These are phyloP conservation scores for Callithrix jacchus DNA, from an alignment of 2,113 vertebrate species.

Conservation along the genomic window DNA sequence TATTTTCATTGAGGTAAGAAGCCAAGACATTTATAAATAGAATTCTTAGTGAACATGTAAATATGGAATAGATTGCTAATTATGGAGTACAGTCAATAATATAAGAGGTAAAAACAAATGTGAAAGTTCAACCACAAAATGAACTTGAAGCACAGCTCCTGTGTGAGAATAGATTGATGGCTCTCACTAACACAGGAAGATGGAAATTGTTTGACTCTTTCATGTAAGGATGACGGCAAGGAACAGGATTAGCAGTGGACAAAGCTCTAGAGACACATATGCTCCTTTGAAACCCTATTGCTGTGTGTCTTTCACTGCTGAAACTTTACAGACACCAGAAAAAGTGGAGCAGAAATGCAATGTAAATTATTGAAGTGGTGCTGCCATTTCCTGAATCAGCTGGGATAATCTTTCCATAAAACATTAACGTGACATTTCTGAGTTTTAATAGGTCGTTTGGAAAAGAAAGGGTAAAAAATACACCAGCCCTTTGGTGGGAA, in stretches of 20 bases:
- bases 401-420: slow-evolving; percentile 74
- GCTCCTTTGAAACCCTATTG: background rate
- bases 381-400: slow-evolving; percentile 69
- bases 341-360: slow-evolving; percentile 76
- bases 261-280: slow-evolving; percentile 44
- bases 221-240: background rate
- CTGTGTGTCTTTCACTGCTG: background rate
- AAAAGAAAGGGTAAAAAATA: slow-evolving; percentile 74
- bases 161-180: background rate
- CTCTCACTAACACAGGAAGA: background rate
- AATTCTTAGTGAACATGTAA: background rate
- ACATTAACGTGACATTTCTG: slow-evolving; percentile 80
- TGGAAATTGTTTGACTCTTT: slow-evolving; percentile 10
- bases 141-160: background rate
- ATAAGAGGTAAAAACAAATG: background rate
- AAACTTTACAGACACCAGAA: slow-evolving; percentile 57
- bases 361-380: slow-evolving; percentile 82
- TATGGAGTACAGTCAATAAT: background rate
- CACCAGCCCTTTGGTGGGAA: slow-evolving; percentile 58
- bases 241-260: background rate
- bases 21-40: background rate
- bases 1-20: slow-evolving; percentile 17
- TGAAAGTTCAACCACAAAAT: background rate
- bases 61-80: background rate
- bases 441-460: slow-evolving; percentile 70